Base-by-base conservation (phyloP, 1,140 invertebrate genomes). In the Heliconius himera region DNA sequence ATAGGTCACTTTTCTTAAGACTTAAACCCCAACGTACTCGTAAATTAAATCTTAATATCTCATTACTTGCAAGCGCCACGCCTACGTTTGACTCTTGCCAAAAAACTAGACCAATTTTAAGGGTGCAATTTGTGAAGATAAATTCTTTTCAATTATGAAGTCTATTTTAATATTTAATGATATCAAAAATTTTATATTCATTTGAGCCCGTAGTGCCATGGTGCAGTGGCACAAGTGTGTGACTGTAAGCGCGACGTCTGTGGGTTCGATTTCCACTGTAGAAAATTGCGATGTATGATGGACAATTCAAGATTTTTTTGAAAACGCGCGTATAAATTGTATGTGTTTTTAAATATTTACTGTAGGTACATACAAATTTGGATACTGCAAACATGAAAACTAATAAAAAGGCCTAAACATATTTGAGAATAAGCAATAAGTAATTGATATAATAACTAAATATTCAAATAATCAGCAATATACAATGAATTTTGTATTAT, bases 1-100 rank as follows among this genome's bases (percentile, higher is more conserved):
- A 93, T 93, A 91, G 92, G 87, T 93, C 90, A 92, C 84, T 92
- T 93, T 93, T 88, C 91, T 93, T 91, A 92, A 91, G 90, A 89
- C 87, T 88, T 85, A 85, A 90, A 87, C 87, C 79, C 83, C 85
- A 75, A 88, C 85, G 87, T 84, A 89, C 83, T 89, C 90, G 87
- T 93, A 92, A 92, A 92, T 93, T 92, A 84, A 90, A 92, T 88
- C 85, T 90, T 90, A 90, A 91, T 91, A 90, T 89, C 89, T 91
- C 90, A 91, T 93, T 93, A 90, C 88, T 91, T 89, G 89, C 90
- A 90, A 91, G 85, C 85, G 83, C 80, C 76, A 84, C 91, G 87
- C 89, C 90, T 84, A 85, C 66, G 76, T 87, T 86, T 81, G 76
- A 80, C 80, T 84, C 82, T 83, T 87, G 87, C 86, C 85, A 90